These are phyloP conservation scores for Drosophila testacea DNA, from an alignment of 2,888 invertebrate species.

Conservation along the genomic window DNA sequence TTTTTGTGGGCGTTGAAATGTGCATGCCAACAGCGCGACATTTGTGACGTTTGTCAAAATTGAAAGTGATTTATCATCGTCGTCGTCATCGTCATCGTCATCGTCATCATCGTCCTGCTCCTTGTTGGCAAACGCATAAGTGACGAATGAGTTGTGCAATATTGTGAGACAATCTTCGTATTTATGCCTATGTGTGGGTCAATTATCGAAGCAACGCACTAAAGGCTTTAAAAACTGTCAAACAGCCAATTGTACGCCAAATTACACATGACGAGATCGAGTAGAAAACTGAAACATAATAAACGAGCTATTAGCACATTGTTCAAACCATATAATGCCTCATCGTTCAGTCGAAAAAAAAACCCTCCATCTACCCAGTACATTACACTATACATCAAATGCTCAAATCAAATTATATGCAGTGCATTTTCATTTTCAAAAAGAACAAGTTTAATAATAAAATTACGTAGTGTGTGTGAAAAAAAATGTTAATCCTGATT, in stretches of 20 bases:
- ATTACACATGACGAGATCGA: constrained; percentile 59
- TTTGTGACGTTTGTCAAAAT: constrained; percentile 79
- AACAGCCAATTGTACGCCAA: constrained; percentile 50
- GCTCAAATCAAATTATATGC: background rate
- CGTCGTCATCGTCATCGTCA: constrained; percentile 48
- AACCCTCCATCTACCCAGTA: background rate
- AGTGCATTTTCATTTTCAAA: too few species aligned
- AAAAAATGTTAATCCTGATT: background rate
- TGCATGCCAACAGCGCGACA: constrained; percentile 51
- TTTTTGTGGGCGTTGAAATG: constrained; percentile 55
- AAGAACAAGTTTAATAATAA: too few species aligned
- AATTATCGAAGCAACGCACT: constrained; percentile 1
- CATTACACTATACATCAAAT: constrained; percentile 44
- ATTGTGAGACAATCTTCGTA: constrained; percentile 45
- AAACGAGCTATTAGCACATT: constrained; percentile 72
- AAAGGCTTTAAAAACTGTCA: constrained; percentile 55
- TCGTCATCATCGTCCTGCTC: background rate
- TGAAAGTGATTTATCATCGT: constrained; percentile 75
- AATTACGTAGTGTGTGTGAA: too few species aligned
- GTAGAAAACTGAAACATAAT: constrained; percentile 51
- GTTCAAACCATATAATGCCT: constrained; percentile 44
- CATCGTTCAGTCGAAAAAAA: constrained; percentile 20
- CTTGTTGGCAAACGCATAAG: constrained; percentile 26
- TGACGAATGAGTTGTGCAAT: constrained; percentile 54
- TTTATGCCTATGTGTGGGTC: constrained; percentile 23